These are phyloP conservation scores for Ecliptopera silaceata DNA, from an alignment of 2,888 invertebrate species.

Conservation along the genomic window DNA sequence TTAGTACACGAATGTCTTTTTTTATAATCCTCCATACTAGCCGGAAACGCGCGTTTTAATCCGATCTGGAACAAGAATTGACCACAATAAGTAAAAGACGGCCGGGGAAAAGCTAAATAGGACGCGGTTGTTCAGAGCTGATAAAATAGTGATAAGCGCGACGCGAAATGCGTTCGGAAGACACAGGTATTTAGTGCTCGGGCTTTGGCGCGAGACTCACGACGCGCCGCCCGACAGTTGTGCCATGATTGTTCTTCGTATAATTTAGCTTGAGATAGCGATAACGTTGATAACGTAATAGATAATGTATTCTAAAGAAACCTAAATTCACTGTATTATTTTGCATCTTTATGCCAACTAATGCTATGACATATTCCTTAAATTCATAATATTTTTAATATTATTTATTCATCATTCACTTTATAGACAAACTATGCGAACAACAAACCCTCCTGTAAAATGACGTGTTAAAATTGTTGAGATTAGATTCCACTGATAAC, in stretches of 20 bases:
- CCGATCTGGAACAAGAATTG: slow-evolving; percentile 72
- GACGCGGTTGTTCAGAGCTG: slow-evolving; percentile 54
- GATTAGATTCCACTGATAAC: slow-evolving; percentile 58
- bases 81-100: slow-evolving; percentile 50
- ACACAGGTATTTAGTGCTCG: slow-evolving; percentile 64
- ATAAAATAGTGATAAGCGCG: slow-evolving; percentile 64
- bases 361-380: no score
- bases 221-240: slow-evolving; percentile 49
- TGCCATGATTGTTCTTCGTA: slow-evolving; percentile 67
- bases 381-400: neutral
- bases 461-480: slow-evolving; percentile 40
- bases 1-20: slow-evolving; percentile 88
- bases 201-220: slow-evolving; percentile 59
- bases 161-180: slow-evolving; percentile 54
- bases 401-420: neutral
- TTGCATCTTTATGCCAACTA: slow-evolving; percentile 21
- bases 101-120: slow-evolving; percentile 51
- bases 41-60: slow-evolving; percentile 77
- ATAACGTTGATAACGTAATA: slow-evolving; percentile 72
- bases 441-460: slow-evolving; percentile 17
- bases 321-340: slow-evolving; percentile 29
- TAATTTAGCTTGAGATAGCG: slow-evolving; percentile 79
- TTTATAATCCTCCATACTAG: slow-evolving; percentile 87
- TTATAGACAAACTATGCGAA: neutral
- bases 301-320: slow-evolving; percentile 43